Percentiles rank a stretch among this genome's conserved stretches.
Evolutionary conservation across 2,888 invertebrate species (phyloP).

Genomic region (Trachelus iudaicus): DNA sequence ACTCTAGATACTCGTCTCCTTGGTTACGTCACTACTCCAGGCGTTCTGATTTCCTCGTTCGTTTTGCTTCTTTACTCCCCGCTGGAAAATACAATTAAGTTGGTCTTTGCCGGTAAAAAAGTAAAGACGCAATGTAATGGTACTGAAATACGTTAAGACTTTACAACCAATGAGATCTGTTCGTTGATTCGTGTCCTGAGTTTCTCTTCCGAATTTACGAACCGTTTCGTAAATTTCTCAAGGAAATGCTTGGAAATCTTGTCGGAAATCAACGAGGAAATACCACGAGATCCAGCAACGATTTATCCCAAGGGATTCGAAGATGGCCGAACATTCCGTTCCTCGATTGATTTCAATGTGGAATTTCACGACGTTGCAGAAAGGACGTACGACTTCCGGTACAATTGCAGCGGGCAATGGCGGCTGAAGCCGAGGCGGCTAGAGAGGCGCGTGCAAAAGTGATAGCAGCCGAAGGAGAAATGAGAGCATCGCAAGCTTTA

Average conservation of each 20-base stretch:
- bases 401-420: constrained; percentile 84
- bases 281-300: background rate
- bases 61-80: background rate
- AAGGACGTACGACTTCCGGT: constrained; percentile 84
- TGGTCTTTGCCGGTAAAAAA: background rate
- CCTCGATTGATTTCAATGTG: background rate
- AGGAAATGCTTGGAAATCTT: background rate
- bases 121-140: background rate
- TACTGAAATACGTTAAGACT: background rate
- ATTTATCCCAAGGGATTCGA: background rate
- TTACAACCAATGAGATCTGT: background rate
- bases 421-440: constrained; percentile 84
- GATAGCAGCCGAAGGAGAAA: constrained; percentile 87
- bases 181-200: background rate
- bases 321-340: background rate
- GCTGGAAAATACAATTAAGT: background rate
- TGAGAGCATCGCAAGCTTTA: constrained; percentile 85
- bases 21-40: background rate
- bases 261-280: background rate
- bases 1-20: background rate
- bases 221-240: no score
- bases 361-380: constrained; percentile 63
- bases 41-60: background rate
- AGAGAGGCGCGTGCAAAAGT: constrained; percentile 84
- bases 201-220: background rate